Evolutionary conservation across 2,113 vertebrate species (phyloP).

Genomic region (Seriola aureovittata): DNA sequence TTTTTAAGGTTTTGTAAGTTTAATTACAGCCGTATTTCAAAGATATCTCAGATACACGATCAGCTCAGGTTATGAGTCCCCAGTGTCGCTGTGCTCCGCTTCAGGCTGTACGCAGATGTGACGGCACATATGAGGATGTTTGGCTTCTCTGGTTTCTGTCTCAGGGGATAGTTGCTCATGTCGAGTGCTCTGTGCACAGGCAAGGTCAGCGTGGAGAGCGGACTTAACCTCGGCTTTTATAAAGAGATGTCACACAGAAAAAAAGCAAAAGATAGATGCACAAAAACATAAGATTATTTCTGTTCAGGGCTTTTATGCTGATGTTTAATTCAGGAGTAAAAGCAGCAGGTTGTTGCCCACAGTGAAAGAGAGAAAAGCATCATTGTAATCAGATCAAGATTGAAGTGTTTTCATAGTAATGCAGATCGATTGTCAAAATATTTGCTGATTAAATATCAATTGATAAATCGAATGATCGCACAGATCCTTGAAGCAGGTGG

Average conservation of each 20-base stretch:
- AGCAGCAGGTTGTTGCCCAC: too few species aligned
- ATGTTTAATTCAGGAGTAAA: too few species aligned
- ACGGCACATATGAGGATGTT: conserved; percentile 44
- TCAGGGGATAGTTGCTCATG: conserved; percentile 13
- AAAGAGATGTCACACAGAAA: background rate
- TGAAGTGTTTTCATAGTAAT: too few species aligned
- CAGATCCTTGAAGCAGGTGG: too few species aligned
- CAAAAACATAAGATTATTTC: background rate
- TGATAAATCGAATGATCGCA: too few species aligned
- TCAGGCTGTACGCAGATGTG: conserved; percentile 34
- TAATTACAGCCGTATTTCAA: background rate
- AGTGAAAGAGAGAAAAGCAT: too few species aligned
- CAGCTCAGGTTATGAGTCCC: too few species aligned
- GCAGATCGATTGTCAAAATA: too few species aligned
- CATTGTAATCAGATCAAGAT: too few species aligned
- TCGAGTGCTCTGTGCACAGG: background rate
- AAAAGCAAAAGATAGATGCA: background rate
- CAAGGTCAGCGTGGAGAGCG: conserved; percentile 1
- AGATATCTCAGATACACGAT: background rate
- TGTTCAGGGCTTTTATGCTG: too few species aligned
- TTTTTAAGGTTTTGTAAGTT: too few species aligned
- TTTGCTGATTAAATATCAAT: too few species aligned
- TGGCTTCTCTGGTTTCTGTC: conserved; percentile 38
- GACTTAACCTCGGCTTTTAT: background rate
- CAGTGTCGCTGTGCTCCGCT: background rate